Evolutionary conservation across 37 sponge, comb jelly and placozoan species (phyloP), one percentile per base, ranked within the genome.

Genomic region (Theonella swinhoei): DNA sequence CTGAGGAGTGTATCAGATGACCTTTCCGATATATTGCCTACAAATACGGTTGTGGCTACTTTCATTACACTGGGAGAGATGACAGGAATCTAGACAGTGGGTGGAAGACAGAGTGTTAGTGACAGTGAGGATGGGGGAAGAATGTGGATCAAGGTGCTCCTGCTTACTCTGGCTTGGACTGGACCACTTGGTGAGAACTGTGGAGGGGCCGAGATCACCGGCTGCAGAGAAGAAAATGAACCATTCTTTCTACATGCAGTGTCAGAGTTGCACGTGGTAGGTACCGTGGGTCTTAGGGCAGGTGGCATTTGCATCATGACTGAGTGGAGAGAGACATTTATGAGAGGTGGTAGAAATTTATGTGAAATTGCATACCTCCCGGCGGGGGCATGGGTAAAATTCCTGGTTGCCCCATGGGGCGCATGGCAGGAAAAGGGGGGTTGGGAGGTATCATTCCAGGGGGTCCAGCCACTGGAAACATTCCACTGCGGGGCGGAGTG

Each of bases 11-110:
- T 94, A 65, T 98, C 99, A 0, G 97, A 76, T 7, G 91, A 95
- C 64, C 90, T 89, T 24, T 98, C 99, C 19, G 95, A 87, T 30
- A 98, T 98, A 72, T 96, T 96, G 1, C 99, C 99, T 39, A 98
- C 94, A 82, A 98, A 98, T 29, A 96, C 96, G 29, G 99, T 98
- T 2, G 99, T 97, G 0, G 88, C 88, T 26, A 77, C 90, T 30
- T 87, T 88, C 86, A 87, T 94, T 36, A 82, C 82, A n/a, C 85
- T 58, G 20, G 79, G 34, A 22, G 93, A 88, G 8, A 81, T 19
- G 8, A 73, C 63, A 14, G 73, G 87, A n/a, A 86, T 79, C 87
- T 86, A 32, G 28, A 38, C 22, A 74, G 28, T 31, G 20, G 59
- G 24, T 61, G 30, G 32, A 43, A 73, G 43, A 73, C 19, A 4